Evolutionary conservation across 1,140 invertebrate species (phyloP).

Genomic region (Marisa cornuarietis): DNA sequence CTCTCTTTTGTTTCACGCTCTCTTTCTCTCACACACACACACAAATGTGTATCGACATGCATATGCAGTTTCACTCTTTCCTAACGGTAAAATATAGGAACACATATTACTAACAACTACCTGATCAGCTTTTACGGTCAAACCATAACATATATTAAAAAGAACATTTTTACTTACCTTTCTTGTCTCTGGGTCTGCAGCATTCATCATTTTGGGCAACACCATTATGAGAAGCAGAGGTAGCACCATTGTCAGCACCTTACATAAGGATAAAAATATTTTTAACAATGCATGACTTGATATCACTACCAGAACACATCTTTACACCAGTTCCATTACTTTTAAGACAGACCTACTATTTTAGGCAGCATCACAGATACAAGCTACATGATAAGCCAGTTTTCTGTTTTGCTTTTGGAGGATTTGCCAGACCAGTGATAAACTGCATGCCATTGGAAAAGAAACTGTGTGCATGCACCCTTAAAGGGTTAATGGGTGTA

Average conservation of each 20-base stretch:
- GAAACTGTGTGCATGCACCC: too few species aligned
- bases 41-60: not conserved
- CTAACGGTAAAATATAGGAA: not conserved
- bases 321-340: too few species aligned
- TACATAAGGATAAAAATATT: conserved; percentile 20
- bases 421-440: too few species aligned
- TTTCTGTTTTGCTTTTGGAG: too few species aligned
- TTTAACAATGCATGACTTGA: not conserved
- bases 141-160: too few species aligned
- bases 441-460: too few species aligned
- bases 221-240: conserved; percentile 91
- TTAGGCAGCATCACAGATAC: too few species aligned
- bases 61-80: not conserved
- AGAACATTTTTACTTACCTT: conserved; percentile 68
- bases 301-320: not conserved
- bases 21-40: not conserved
- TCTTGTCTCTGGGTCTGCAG: conserved; percentile 87
- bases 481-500: too few species aligned
- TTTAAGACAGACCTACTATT: too few species aligned
- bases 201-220: conserved; percentile 93
- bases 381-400: too few species aligned
- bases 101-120: too few species aligned
- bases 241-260: conserved; percentile 94
- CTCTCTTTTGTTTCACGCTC: not conserved
- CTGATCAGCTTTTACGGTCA: too few species aligned